Evolutionary conservation across 2,113 vertebrate genomes (phyloP).

Genomic region (Coptodon rendalli): DNA sequence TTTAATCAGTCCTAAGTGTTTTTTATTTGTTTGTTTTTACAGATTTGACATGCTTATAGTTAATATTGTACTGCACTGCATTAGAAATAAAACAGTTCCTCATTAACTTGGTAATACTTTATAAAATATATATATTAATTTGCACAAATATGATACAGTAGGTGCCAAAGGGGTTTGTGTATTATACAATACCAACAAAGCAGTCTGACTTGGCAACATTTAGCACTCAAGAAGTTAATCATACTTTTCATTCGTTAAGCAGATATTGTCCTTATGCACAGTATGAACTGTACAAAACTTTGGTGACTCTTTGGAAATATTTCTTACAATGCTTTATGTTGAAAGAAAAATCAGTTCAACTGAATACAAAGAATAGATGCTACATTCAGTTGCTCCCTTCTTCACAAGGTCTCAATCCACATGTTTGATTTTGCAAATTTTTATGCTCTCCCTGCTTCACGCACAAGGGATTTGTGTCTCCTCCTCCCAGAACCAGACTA

Average conservation of each 20-base stretch:
- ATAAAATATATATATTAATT: not conserved
- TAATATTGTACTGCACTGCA: not conserved
- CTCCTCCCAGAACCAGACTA: not conserved
- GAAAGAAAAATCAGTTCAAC: not conserved
- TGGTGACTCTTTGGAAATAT: not conserved
- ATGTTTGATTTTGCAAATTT: not conserved
- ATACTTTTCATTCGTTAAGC: not conserved
- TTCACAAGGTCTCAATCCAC: not conserved
- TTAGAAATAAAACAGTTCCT: not conserved
- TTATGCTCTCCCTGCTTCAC: not conserved
- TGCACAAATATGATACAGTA: not conserved
- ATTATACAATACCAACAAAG: not conserved
- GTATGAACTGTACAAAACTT: not conserved
- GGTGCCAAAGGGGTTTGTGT: not conserved
- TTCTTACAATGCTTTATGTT: not conserved
- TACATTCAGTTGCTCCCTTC: not conserved
- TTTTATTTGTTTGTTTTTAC: not conserved
- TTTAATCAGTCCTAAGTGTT: not conserved
- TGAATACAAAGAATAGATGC: not conserved
- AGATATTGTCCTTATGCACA: not conserved
- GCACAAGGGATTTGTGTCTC: not conserved
- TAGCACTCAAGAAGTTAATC: not conserved
- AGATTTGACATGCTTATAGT: not conserved
- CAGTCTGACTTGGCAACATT: not conserved
- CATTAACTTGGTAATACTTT: not conserved